Conservation (phyloP, 2,113 vertebrate species). For the Amblyornis subalaris region DNA sequence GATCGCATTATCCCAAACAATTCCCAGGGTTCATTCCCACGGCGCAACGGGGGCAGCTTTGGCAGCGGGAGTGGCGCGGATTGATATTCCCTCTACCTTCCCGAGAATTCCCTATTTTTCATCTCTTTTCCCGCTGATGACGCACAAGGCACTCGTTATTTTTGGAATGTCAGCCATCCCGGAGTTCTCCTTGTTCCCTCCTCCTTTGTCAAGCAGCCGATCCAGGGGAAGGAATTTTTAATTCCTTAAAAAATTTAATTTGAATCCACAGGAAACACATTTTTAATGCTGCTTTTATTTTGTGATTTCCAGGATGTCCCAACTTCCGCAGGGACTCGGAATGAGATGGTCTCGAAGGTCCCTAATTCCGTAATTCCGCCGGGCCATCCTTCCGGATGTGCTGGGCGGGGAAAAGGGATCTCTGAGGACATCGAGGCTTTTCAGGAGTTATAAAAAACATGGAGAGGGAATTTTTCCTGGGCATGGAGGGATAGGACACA, state of each 20-base stretch:
- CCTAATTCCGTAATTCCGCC: background rate
- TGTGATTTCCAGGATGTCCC: background rate
- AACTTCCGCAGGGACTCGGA: background rate
- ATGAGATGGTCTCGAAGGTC: too few species aligned
- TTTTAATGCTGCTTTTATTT: background rate
- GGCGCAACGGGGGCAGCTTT: background rate
- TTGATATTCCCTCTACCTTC: conserved; percentile 9
- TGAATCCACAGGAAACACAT: too few species aligned
- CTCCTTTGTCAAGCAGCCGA: background rate
- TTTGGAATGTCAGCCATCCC: background rate
- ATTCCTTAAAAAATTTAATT: too few species aligned
- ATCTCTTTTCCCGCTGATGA: background rate
- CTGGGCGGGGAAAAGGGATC: rapidly evolving
- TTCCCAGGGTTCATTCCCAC: conserved; percentile 14
- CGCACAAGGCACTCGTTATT: background rate
- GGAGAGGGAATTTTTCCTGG: background rate
- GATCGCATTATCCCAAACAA: conserved; percentile 3
- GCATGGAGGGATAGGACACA: background rate
- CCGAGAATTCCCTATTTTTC: background rate
- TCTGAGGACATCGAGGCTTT: too few species aligned
- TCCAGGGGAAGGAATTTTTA: background rate
- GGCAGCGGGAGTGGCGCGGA: background rate
- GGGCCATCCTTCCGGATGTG: rapidly evolving
- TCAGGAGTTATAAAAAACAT: background rate
- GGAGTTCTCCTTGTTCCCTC: background rate